These are phyloP conservation scores for Chitala chitala DNA, from an alignment of 2,113 vertebrate genomes.

Conservation along the genomic window DNA sequence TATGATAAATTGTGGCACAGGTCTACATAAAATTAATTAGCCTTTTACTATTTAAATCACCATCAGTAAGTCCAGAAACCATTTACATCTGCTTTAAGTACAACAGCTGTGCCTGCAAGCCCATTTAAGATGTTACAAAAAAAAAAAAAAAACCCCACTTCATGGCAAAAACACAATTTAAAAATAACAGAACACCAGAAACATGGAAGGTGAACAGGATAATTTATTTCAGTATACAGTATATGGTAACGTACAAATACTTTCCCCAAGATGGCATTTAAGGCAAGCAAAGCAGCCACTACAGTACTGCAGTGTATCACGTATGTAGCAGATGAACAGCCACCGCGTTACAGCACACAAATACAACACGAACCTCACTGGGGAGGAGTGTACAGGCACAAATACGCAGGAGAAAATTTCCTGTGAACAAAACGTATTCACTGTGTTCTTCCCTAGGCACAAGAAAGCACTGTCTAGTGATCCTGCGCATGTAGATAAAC, in stretches of 20 bases:
- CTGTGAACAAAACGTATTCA: background rate
- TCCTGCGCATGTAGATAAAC: background rate
- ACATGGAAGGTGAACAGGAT: conserved; percentile 5
- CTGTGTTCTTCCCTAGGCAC: background rate
- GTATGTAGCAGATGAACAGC: conserved; percentile 11
- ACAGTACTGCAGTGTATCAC: conserved; percentile 21
- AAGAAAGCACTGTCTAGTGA: conserved; percentile 5
- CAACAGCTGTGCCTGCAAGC: background rate
- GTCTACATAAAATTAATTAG: no score
- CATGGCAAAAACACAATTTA: background rate
- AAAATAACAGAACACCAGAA: background rate
- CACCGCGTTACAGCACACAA: background rate
- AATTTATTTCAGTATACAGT: conserved; percentile 34
- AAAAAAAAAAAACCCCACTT: background rate
- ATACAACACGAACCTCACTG: background rate
- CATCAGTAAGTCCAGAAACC: no score
- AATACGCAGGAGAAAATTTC: background rate
- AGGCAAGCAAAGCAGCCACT: conserved; percentile 33
- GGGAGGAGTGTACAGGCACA: background rate
- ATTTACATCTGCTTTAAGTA: no score
- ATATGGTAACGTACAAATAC: conserved; percentile 16
- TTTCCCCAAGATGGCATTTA: conserved; percentile 16
- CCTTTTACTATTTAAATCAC: no score
- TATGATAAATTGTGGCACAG: no score
- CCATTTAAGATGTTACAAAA: background rate